Base-by-base conservation (phyloP, 2,113 vertebrate species). In the Salvator merianae region DNA sequence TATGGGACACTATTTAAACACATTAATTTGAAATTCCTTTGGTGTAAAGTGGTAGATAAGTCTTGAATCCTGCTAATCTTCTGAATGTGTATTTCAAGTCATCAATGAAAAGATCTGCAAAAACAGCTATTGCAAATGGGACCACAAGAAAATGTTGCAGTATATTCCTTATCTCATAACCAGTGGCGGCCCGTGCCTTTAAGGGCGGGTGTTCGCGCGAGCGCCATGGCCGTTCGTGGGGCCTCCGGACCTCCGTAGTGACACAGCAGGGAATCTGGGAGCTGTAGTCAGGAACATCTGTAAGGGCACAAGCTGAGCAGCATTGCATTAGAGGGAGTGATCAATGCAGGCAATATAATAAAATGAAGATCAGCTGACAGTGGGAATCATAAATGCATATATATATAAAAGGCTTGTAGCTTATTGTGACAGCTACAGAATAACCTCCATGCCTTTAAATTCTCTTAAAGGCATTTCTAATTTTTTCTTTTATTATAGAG, bases 391-490 rank as follows among this genome's bases (percentile, higher is more conserved):
- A 22, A 40, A 62, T 82, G 40, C 36, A 63, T 47, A 50, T 18
- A 50, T 18, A 70, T 38, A 34, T 26, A 32, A 74, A 43, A 40
- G 28, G 26, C 12, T 72, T n/a, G 34, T 40, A 12, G 53, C 40
- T 38, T n/a, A 69, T 28, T n/a, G 38, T 59, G 4, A 24, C 26
- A 50, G 65, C 5, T 36, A 50, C 26, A 26, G 22, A 47, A 9
- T 72, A 38, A 47, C n/a, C 1, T 36, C 36, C 7, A 30, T 30
- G 63, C 5, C 36, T 65, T 26, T 85, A 18, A 66, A 74, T 7
- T 43, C 30, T 43, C 55, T 26, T 77, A 71, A 53, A 16, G 66
- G 69, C 89, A 88, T 93, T 91, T 89, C 82, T 91, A 74, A 59
- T 22, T 0, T 88, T 93, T 91, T 59, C 20, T 0, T 70, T 1